Conservation (phyloP, 1,140 invertebrate genomes). For the Pachypeltis micranthus region DNA sequence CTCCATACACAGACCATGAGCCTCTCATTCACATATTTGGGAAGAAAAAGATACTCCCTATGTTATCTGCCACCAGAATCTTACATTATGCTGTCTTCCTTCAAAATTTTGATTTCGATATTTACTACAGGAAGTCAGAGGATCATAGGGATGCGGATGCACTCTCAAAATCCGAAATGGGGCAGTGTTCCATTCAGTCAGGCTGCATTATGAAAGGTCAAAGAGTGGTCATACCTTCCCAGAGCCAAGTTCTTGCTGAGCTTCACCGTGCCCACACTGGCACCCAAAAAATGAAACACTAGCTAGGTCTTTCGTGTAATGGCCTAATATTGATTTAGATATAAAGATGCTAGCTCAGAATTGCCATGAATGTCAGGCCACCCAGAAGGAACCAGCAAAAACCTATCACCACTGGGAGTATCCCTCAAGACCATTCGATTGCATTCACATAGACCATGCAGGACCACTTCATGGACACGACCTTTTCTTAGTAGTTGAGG, state of each 20-base stretch:
- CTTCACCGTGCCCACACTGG: neutral
- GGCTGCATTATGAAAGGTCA: neutral
- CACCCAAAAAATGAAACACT: neutral
- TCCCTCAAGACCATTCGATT: neutral
- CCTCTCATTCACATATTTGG: conserved; percentile 37
- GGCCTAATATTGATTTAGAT: neutral
- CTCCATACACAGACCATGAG: conserved; percentile 38
- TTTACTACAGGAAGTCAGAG: conserved; percentile 27
- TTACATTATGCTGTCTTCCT: conserved; percentile 33
- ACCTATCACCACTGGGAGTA: neutral
- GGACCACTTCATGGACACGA: neutral
- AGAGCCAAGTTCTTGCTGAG: neutral
- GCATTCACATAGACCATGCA: neutral
- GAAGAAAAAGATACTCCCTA: conserved; percentile 29
- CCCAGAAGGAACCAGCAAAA: neutral
- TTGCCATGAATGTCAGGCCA: neutral
- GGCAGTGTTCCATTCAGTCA: neutral
- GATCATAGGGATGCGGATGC: conserved; percentile 29
- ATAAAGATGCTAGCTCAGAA: neutral
- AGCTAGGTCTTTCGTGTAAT: neutral
- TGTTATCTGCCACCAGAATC: conserved; percentile 27
- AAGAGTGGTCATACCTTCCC: neutral
- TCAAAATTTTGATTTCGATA: conserved; percentile 31
- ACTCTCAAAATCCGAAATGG: conserved; percentile 17
- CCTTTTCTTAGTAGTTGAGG: neutral